Percentiles rank a stretch among this genome's conserved stretches.
phyloP scores from a whole-genome alignment of 2,888 invertebrate genomes.

The Heteropelma amictum region DNA sequence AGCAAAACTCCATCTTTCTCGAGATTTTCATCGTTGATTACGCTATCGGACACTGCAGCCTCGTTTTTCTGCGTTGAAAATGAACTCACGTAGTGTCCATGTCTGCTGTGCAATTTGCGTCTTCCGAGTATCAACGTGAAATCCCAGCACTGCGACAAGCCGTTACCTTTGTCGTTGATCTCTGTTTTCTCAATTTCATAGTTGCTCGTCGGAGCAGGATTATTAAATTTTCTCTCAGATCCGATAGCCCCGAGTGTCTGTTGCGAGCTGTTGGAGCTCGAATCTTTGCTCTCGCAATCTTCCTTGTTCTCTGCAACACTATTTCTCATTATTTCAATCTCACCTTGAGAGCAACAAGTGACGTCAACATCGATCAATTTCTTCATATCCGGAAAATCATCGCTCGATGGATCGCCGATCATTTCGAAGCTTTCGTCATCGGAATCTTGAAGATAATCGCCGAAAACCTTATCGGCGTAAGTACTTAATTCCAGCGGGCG shows the following conservation, averaged over 20 bases:
- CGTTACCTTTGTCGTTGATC: slow-evolving; percentile 43
- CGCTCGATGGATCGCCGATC: slow-evolving; percentile 17
- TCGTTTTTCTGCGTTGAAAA: background rate
- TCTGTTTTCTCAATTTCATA: slow-evolving; percentile 3
- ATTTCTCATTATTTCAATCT: background rate
- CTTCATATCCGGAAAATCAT: background rate
- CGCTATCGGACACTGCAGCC: background rate
- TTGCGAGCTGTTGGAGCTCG: slow-evolving; percentile 8
- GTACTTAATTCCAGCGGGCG: background rate
- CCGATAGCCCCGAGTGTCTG: slow-evolving; percentile 63
- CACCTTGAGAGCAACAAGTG: background rate
- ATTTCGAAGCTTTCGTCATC: slow-evolving; percentile 49
- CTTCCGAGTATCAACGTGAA: slow-evolving; percentile 60
- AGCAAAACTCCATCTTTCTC: background rate
- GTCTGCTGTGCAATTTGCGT: slow-evolving; percentile 59
- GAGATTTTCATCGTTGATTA: background rate
- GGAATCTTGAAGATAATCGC: slow-evolving; percentile 47
- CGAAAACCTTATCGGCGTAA: slow-evolving; percentile 21
- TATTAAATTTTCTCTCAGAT: slow-evolving; percentile 60
- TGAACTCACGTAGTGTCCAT: background rate
- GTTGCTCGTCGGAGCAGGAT: slow-evolving; percentile 20
- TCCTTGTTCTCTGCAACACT: background rate
- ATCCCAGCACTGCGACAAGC: slow-evolving; percentile 63
- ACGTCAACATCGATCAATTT: background rate
- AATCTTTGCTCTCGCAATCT: background rate